Evolutionary conservation across 2,888 invertebrate species (phyloP).

Genomic region (Brachylomia viminalis): DNA sequence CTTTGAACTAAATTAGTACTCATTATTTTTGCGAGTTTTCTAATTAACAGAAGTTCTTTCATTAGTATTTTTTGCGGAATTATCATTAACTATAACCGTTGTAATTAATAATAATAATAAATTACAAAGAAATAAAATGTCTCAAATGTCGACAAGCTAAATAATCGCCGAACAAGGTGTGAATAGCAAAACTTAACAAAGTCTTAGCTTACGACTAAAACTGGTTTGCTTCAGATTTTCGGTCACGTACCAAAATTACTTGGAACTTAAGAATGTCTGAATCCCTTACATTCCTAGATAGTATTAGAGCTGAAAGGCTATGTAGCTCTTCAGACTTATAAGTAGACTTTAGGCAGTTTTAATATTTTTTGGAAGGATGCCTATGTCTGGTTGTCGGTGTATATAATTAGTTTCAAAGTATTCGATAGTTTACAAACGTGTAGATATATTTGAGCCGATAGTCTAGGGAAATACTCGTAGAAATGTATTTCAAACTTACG

Average conservation of each 20-base stretch:
- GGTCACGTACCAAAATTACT: slow-evolving; percentile 30
- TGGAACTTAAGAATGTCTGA: slow-evolving; percentile 16
- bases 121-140: not conserved
- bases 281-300: slow-evolving; percentile 18
- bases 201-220: not conserved
- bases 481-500: not conserved
- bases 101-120: too few species aligned
- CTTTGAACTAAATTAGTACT: slow-evolving; percentile 34
- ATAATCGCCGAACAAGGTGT: not conserved
- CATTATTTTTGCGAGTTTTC: slow-evolving; percentile 24
- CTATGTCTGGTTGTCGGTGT: not conserved
- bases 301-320: slow-evolving; percentile 2
- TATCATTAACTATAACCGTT: too few species aligned
- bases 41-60: slow-evolving; percentile 10
- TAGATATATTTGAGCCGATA: not conserved
- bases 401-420: not conserved
- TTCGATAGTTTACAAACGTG: not conserved
- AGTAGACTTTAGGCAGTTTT: not conserved
- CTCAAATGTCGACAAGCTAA: not conserved
- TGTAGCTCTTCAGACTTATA: not conserved
- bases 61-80: slow-evolving; percentile 6
- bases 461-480: not conserved
- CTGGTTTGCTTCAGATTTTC: not conserved
- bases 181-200: not conserved
- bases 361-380: not conserved